These are phyloP conservation scores for Dolichoris vasculosae DNA, from an alignment of 1,140 invertebrate species.

Conservation along the genomic window DNA sequence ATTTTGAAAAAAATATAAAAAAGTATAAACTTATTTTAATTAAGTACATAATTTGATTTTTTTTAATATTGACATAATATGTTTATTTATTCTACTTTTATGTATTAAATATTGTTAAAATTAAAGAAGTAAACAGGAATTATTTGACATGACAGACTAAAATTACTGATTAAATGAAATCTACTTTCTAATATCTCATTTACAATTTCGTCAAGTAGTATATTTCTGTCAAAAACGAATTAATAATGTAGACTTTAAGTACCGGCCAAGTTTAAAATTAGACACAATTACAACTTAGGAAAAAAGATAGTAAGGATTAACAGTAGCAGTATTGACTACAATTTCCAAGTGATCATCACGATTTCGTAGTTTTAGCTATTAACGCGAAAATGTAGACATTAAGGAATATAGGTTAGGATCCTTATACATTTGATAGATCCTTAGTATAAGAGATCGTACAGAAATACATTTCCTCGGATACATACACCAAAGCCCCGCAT, in stretches of 20 bases:
- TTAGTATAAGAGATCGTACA: background rate
- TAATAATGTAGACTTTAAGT: too few species aligned
- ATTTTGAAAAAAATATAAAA: too few species aligned
- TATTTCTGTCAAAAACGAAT: too few species aligned
- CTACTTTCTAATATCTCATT: background rate
- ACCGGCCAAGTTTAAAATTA: too few species aligned
- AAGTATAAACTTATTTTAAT: too few species aligned
- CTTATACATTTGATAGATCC: too few species aligned
- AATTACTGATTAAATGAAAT: background rate
- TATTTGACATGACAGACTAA: background rate
- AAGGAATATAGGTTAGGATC: background rate
- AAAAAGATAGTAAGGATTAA: background rate
- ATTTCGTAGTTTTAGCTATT: background rate
- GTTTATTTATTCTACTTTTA: too few species aligned
- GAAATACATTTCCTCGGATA: background rate
- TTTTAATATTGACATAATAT: too few species aligned
- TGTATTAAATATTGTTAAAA: too few species aligned
- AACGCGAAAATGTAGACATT: conserved; percentile 33
- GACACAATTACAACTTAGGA: too few species aligned
- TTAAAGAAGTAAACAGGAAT: background rate
- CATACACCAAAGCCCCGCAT: background rate
- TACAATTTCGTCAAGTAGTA: too few species aligned
- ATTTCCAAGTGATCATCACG: background rate
- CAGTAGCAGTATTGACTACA: background rate
- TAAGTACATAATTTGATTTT: too few species aligned